Percentiles rank a stretch among this genome's conserved stretches.
Conservation (phyloP, 2,888 invertebrate species). For the Chymomyza fuscimana region DNA sequence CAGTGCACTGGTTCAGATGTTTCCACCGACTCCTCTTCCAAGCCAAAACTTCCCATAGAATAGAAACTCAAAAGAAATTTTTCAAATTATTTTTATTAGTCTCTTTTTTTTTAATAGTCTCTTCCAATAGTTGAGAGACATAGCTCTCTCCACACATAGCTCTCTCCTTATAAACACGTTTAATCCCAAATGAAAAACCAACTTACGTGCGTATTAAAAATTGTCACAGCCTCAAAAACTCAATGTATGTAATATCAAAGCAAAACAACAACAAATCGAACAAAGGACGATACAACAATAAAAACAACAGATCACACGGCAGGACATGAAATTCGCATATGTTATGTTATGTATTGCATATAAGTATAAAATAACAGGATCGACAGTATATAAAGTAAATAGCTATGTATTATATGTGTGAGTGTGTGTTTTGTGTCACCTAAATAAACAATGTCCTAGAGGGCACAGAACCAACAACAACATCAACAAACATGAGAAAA, state of each 20-base stretch:
- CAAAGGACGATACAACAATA: not conserved
- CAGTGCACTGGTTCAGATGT: too few species aligned
- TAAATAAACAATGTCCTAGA: constrained; percentile 58
- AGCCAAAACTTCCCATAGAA: too few species aligned
- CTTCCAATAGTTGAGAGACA: too few species aligned
- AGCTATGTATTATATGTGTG: constrained; percentile 19
- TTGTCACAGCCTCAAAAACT: not conserved
- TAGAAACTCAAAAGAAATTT: too few species aligned
- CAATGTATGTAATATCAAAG: constrained; percentile 1
- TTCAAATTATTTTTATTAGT: too few species aligned
- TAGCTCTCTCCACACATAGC: not conserved
- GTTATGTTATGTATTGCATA: too few species aligned
- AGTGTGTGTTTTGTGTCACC: constrained; percentile 38
- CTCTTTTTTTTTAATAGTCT: too few species aligned
- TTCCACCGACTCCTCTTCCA: too few species aligned
- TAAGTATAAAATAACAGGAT: constrained; percentile 59
- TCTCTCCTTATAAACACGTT: not conserved
- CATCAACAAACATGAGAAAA: not conserved
- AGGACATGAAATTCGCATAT: constrained; percentile 59
- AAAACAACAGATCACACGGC: constrained; percentile 37
- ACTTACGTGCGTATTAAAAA: not conserved
- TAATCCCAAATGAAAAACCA: not conserved
- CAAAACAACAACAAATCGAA: constrained; percentile 1
- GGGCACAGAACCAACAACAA: constrained; percentile 4
- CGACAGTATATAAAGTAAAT: constrained; percentile 17